These are phyloP conservation scores for Parnassius orleans DNA, from an alignment of 2,888 invertebrate genomes.

Conservation along the genomic window DNA sequence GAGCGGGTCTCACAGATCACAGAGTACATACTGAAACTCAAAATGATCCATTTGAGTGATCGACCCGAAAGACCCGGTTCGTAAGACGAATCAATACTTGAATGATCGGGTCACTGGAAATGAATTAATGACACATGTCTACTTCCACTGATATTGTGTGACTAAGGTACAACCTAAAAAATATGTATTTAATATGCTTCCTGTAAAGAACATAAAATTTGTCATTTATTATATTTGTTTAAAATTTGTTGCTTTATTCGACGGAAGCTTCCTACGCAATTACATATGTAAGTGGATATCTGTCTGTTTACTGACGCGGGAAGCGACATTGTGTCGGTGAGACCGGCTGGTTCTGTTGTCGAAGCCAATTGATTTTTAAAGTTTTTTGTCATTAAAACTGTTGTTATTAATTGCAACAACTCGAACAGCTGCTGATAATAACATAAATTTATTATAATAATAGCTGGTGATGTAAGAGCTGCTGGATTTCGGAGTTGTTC, in stretches of 20 bases:
- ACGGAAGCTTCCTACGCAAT: background rate
- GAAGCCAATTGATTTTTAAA: constrained; percentile 17
- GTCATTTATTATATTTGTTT: background rate
- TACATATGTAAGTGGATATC: constrained; percentile 6
- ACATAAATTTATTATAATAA: background rate
- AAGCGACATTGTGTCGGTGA: constrained; percentile 2
- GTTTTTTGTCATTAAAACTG: constrained; percentile 15
- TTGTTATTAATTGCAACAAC: constrained; percentile 6
- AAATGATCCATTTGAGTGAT: too few species aligned
- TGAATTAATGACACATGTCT: too few species aligned
- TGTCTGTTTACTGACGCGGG: constrained; percentile 4
- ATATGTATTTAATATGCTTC: too few species aligned
- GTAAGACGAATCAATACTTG: too few species aligned
- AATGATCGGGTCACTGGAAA: too few species aligned
- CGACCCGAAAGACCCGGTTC: too few species aligned
- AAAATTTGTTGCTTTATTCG: background rate
- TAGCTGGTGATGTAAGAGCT: background rate
- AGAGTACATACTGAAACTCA: too few species aligned
- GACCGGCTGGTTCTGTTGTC: background rate
- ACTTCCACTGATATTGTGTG: too few species aligned
- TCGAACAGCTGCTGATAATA: constrained; percentile 5
- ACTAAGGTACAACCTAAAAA: too few species aligned
- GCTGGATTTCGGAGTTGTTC: too few species aligned
- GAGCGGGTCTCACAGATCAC: too few species aligned
- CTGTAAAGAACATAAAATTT: too few species aligned